These are phyloP conservation scores for Parotocinclus haroldoi DNA, from an alignment of 2,797 vertebrate species.

Conservation along the genomic window DNA sequence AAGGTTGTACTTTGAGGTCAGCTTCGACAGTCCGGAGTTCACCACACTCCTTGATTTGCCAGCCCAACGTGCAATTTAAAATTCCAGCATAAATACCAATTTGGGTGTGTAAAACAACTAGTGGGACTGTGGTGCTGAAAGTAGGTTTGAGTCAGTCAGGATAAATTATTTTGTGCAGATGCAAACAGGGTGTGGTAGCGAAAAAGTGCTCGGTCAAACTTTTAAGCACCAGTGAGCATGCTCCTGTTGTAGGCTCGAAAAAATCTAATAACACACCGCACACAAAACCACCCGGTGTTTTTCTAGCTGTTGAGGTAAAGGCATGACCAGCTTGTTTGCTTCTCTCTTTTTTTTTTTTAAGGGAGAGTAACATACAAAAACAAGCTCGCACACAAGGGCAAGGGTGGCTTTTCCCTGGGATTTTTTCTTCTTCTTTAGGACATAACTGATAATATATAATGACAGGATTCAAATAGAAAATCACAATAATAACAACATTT, in stretches of 20 bases:
- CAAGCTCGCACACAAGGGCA: too few species aligned
- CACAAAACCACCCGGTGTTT: conserved; percentile 55
- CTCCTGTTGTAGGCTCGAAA: conserved; percentile 47
- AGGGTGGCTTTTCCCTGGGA: too few species aligned
- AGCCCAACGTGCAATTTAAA: conserved; percentile 76
- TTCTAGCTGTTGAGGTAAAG: conserved; percentile 48
- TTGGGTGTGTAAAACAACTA: conserved; percentile 75
- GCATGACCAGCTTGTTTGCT: conserved; percentile 36
- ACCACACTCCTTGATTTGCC: conserved; percentile 72
- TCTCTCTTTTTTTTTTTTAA: conserved; percentile 37
- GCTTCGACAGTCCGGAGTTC: conserved; percentile 62
- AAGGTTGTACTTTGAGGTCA: conserved; percentile 76
- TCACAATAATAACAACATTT: too few species aligned
- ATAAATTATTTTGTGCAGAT: conserved; percentile 48
- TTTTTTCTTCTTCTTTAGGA: too few species aligned
- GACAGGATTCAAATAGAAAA: too few species aligned
- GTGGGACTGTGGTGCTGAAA: conserved; percentile 60
- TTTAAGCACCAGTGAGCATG: conserved; percentile 26
- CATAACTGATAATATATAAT: too few species aligned
- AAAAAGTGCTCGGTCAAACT: conserved; percentile 14
- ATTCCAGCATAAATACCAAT: conserved; percentile 75
- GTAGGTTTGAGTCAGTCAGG: conserved; percentile 48
- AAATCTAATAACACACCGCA: conserved; percentile 58
- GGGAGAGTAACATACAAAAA: conserved; percentile 4
- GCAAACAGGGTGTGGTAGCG: conserved; percentile 48